phyloP scores from a whole-genome alignment of 2,888 invertebrate species.

The Meghimatium bilineatum region DNA sequence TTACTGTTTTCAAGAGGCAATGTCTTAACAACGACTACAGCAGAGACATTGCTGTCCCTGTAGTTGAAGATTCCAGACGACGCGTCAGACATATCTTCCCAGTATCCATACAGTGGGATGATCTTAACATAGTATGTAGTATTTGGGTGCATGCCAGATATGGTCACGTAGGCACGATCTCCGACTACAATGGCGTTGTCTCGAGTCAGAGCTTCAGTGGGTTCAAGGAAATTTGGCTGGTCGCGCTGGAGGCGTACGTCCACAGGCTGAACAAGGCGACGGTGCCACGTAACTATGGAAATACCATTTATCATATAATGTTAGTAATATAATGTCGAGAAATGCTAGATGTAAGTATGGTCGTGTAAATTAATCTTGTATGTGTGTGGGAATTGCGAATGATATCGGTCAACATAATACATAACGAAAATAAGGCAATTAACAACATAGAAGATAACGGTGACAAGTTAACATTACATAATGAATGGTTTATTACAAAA shows the following conservation, averaged over 20 bases:
- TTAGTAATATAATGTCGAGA: no score
- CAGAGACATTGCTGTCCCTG: slow-evolving; percentile 7
- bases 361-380: no score
- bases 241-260: slow-evolving; percentile 38
- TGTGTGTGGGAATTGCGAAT: no score
- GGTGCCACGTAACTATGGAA: slow-evolving; percentile 28
- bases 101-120: slow-evolving; percentile 30
- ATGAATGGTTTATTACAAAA: no score
- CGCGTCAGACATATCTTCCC: slow-evolving; percentile 39
- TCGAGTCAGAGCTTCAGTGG: slow-evolving; percentile 43
- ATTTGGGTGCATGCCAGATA: slow-evolving; percentile 53
- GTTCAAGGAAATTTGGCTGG: not conserved
- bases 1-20: slow-evolving; percentile 40
- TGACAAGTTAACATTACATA: no score
- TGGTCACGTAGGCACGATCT: slow-evolving; percentile 52
- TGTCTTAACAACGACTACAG: slow-evolving; percentile 47
- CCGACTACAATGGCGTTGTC: slow-evolving; percentile 51
- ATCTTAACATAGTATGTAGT: slow-evolving; percentile 55
- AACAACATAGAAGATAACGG: no score
- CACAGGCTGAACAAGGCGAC: slow-evolving; percentile 41
- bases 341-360: no score
- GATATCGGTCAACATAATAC: no score
- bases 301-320: no score
- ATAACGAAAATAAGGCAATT: no score
- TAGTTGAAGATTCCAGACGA: not conserved